Evolutionary conservation across 2,888 invertebrate genomes (phyloP).

Genomic region (Macrosiphum euphorbiae): DNA sequence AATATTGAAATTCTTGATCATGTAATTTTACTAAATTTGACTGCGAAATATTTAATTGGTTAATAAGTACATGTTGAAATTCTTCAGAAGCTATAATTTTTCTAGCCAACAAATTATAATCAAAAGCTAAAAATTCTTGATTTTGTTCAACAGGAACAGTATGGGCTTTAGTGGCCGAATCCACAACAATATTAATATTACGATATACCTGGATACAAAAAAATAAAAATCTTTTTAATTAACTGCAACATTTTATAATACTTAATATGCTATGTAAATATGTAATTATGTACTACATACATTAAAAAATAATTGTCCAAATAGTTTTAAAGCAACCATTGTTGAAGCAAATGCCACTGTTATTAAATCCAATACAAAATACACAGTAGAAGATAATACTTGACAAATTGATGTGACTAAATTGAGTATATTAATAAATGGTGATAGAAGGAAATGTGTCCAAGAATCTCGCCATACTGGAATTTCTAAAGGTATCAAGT

Average conservation of each 20-base stretch:
- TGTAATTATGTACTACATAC: slow-evolving; percentile 9
- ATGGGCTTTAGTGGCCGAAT: slow-evolving; percentile 22
- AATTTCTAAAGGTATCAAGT: neutral
- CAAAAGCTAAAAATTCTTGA: slow-evolving; percentile 28
- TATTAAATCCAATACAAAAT: slow-evolving; percentile 53
- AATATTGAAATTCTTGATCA: slow-evolving; percentile 51
- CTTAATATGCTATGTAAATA: neutral
- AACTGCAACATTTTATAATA: neutral
- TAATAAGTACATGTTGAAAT: slow-evolving; percentile 45
- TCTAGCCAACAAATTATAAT: slow-evolving; percentile 54
- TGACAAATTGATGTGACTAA: slow-evolving; percentile 51
- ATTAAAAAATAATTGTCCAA: slow-evolving; percentile 52
- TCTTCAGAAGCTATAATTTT: slow-evolving; percentile 54
- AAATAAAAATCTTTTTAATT: neutral
- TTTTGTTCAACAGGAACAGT: slow-evolving; percentile 33
- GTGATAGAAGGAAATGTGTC: slow-evolving; percentile 56
- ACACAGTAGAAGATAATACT: slow-evolving; percentile 30
- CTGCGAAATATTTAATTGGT: slow-evolving; percentile 55
- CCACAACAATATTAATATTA: slow-evolving; percentile 28
- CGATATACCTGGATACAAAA: slow-evolving; percentile 40
- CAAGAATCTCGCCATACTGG: slow-evolving; percentile 46
- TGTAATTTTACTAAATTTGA: slow-evolving; percentile 45
- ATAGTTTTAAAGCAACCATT: slow-evolving; percentile 34
- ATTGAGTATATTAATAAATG: slow-evolving; percentile 54
- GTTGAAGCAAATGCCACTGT: slow-evolving; percentile 37